These are phyloP conservation scores for Drosophila punjabiensis DNA, from an alignment of 1,140 invertebrate species.

Conservation along the genomic window DNA sequence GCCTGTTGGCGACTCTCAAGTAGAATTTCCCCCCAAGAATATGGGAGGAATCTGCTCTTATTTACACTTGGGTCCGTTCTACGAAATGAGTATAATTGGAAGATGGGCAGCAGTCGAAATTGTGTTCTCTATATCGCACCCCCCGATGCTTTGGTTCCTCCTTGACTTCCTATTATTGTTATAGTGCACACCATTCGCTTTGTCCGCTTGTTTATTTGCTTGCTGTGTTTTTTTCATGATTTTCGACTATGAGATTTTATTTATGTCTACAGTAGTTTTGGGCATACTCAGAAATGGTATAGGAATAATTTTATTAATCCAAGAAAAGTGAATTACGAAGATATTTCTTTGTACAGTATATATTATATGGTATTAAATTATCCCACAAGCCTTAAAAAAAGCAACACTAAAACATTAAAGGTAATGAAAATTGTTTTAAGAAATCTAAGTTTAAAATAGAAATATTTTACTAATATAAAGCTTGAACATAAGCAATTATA, in stretches of 20 bases:
- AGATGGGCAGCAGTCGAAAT: conserved; percentile 22
- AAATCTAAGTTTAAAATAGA: neutral
- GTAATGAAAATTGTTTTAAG: too few species aligned
- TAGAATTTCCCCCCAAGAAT: conserved; percentile 2
- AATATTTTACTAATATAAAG: neutral
- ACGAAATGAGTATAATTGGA: conserved; percentile 21
- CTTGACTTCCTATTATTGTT: conserved; percentile 42
- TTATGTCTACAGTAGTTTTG: conserved; percentile 10
- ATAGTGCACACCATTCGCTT: conserved; percentile 34
- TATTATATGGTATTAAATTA: too few species aligned
- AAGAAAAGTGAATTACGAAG: neutral
- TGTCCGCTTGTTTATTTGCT: conserved; percentile 54
- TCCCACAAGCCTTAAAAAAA: too few species aligned
- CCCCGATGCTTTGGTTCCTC: neutral
- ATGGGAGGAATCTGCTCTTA: conserved; percentile 7
- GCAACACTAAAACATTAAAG: too few species aligned
- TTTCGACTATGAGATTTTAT: conserved; percentile 33
- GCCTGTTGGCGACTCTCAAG: conserved; percentile 40
- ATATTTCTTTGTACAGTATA: neutral
- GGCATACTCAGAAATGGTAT: neutral
- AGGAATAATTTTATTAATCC: too few species aligned
- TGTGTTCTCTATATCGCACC: conserved; percentile 25
- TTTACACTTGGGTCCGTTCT: conserved; percentile 31
- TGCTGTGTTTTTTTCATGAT: conserved; percentile 4
- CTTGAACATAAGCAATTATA: neutral